Conservation (phyloP, 2,888 invertebrate genomes). For the Agrochola litura region DNA sequence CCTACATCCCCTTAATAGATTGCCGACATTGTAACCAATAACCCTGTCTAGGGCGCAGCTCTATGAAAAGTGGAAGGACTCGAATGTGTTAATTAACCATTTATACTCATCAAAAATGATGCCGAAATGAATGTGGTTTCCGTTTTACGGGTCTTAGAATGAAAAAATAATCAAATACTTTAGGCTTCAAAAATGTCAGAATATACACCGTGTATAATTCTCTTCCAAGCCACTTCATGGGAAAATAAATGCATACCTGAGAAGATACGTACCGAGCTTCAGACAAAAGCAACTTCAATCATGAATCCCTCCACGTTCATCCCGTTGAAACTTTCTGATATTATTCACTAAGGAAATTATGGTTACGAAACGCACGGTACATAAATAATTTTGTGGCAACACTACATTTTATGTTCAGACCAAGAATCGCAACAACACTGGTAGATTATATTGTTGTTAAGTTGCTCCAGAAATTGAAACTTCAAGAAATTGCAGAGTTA, state of each 20-base stretch:
- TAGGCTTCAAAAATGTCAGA: too few relatives aligned
- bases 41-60: too few relatives aligned
- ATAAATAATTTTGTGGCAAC: background rate
- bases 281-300: slow-evolving; percentile 41
- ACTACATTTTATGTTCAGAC: background rate
- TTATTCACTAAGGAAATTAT: slow-evolving; percentile 48
- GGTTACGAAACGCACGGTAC: background rate
- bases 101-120: background rate
- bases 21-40: too few relatives aligned
- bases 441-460: background rate
- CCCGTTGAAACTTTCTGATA: slow-evolving; percentile 57
- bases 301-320: slow-evolving; percentile 48
- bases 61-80: too few relatives aligned
- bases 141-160: background rate
- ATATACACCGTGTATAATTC: too few relatives aligned
- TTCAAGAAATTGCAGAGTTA: background rate
- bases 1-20: too few relatives aligned
- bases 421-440: background rate
- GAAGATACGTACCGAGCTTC: slow-evolving; percentile 47
- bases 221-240: too few relatives aligned
- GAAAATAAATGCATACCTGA: slow-evolving; percentile 33
- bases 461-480: background rate
- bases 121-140: background rate
- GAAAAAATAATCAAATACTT: background rate
- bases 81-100: background rate